Evolutionary conservation across 2,888 invertebrate genomes (phyloP).

Genomic region (Cetonia aurata): DNA sequence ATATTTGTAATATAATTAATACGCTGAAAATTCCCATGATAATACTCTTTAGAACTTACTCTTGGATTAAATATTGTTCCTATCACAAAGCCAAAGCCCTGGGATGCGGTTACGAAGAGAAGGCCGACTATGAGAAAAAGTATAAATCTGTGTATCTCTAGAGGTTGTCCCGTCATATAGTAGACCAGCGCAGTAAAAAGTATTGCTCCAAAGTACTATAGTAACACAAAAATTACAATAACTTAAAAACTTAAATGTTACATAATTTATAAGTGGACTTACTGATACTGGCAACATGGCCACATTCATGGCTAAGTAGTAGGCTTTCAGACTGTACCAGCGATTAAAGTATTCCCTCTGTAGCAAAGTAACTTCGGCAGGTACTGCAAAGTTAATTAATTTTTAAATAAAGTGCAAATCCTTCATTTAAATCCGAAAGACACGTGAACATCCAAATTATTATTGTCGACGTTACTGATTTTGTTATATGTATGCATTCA

Average conservation of each 20-base stretch:
- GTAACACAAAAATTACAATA: no score
- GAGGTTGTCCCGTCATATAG: conserved; percentile 75
- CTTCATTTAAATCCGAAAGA: no score
- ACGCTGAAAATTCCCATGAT: no score
- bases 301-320: conserved; percentile 71
- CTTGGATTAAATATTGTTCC: conserved; percentile 41
- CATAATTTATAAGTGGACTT: conserved; percentile 62
- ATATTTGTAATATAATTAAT: conserved; percentile 21
- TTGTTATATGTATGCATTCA: no score
- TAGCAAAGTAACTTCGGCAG: conserved; percentile 71
- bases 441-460: no score
- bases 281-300: conserved; percentile 72
- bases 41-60: no score
- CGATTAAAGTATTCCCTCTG: conserved; percentile 76
- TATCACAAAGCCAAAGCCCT: conserved; percentile 41
- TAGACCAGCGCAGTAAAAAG: conserved; percentile 67
- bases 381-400: conserved; percentile 68
- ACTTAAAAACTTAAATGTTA: no score
- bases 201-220: conserved; percentile 30
- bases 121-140: conserved; percentile 58
- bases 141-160: conserved; percentile 68
- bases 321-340: conserved; percentile 77
- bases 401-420: no score
- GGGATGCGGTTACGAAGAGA: conserved; percentile 36
- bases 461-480: no score